Evolutionary conservation across 2,113 vertebrate genomes (phyloP).

Genomic region (Zapornia atra): DNA sequence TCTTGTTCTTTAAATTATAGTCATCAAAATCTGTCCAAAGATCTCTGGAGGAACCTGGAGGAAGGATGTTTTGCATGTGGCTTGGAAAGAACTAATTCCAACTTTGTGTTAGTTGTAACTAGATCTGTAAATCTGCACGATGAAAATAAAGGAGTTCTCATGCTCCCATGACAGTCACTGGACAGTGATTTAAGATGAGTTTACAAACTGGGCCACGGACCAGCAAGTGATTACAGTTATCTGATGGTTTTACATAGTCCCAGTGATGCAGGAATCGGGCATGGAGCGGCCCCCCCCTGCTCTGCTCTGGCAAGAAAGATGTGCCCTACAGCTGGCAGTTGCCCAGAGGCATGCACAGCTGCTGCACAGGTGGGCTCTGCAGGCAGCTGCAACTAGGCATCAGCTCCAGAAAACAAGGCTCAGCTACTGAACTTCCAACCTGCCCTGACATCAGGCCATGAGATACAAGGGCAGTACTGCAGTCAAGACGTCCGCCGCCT

Average conservation of each 20-base stretch:
- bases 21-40: not conserved
- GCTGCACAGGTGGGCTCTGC: fast-evolving
- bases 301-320: fast-evolving
- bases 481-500: not conserved
- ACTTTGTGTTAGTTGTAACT: not conserved
- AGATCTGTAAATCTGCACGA: not conserved
- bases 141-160: not conserved
- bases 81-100: not conserved
- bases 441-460: not conserved
- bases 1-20: not conserved
- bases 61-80: not conserved
- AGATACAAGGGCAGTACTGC: not conserved
- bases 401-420: not conserved
- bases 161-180: not conserved
- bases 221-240: not conserved
- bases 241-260: not conserved
- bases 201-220: not conserved
- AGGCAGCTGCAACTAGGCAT: not conserved
- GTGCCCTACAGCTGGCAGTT: not conserved
- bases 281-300: fast-evolving
- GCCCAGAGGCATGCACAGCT: not conserved
- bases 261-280: not conserved
- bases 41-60: not conserved
- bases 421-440: not conserved
- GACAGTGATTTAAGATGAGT: not conserved